Conservation (phyloP, 2,797 vertebrate species). For the Eidolon dupreanum region DNA sequence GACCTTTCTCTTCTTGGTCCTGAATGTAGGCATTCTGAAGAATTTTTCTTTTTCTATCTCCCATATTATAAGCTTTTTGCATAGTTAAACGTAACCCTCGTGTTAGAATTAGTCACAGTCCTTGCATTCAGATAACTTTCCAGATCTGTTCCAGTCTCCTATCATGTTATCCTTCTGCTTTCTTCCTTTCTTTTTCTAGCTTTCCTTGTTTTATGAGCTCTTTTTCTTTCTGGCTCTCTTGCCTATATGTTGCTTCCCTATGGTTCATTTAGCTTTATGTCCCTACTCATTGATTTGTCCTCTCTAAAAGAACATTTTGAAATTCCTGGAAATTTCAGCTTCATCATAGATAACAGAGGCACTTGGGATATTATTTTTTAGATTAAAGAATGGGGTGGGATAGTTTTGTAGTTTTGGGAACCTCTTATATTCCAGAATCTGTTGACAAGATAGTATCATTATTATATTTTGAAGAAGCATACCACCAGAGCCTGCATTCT, state of each 20-base stretch:
- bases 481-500: background rate
- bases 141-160: background rate
- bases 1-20: background rate
- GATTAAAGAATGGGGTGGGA: background rate
- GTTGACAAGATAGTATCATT: background rate
- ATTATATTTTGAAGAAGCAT: background rate
- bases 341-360: background rate
- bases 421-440: background rate
- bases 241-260: background rate
- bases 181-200: background rate
- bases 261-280: background rate
- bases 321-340: slow-evolving; percentile 8
- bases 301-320: slow-evolving; percentile 51
- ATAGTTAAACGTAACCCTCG: background rate
- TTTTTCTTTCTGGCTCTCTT: background rate
- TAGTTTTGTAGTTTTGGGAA: background rate
- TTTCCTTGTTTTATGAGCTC: background rate
- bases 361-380: background rate
- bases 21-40: slow-evolving; percentile 1
- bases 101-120: background rate
- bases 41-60: background rate
- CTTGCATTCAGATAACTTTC: background rate
- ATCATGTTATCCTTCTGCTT: background rate
- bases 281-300: background rate
- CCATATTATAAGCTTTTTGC: background rate